Evolutionary conservation across 1,140 invertebrate genomes (phyloP).

Genomic region (Cotesia vestalis): DNA sequence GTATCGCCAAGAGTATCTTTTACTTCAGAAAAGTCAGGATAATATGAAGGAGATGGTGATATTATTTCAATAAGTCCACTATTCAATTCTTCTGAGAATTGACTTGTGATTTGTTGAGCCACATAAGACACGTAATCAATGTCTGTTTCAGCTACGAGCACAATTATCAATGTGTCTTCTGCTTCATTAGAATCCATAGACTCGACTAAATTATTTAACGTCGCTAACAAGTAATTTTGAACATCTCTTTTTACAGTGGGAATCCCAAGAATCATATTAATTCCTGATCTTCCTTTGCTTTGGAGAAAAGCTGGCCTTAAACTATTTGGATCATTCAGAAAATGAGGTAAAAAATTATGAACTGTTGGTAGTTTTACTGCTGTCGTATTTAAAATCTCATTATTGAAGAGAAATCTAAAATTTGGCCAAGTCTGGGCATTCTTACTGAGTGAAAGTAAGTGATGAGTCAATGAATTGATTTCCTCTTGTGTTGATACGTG

Average conservation of each 20-base stretch:
- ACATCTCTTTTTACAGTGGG: constrained; percentile 91
- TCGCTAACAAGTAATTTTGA: constrained; percentile 88
- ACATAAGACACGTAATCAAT: constrained; percentile 76
- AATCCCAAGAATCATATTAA: constrained; percentile 85
- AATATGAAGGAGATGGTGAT: constrained; percentile 84
- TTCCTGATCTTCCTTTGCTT: constrained; percentile 77
- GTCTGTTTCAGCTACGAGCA: constrained; percentile 89
- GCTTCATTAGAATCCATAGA: constrained; percentile 81
- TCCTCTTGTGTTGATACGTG: constrained; percentile 68
- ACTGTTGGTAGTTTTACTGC: constrained; percentile 75
- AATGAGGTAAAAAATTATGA: constrained; percentile 88
- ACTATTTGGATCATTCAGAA: constrained; percentile 81
- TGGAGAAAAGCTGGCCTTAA: constrained; percentile 81
- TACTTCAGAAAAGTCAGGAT: constrained; percentile 85
- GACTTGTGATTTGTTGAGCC: constrained; percentile 78
- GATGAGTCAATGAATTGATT: constrained; percentile 58
- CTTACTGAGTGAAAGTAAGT: constrained; percentile 56
- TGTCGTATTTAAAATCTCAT: constrained; percentile 56
- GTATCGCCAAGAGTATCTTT: constrained; percentile 87
- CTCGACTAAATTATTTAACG: constrained; percentile 86
- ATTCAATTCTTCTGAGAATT: constrained; percentile 61
- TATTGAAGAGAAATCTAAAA: constrained; percentile 58
- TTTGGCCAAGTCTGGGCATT: constrained; percentile 58
- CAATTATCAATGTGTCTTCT: constrained; percentile 85
- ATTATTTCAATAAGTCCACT: constrained; percentile 65